Evolutionary conservation across 2,888 invertebrate species (phyloP).

Genomic region (Coecobrya sp.): DNA sequence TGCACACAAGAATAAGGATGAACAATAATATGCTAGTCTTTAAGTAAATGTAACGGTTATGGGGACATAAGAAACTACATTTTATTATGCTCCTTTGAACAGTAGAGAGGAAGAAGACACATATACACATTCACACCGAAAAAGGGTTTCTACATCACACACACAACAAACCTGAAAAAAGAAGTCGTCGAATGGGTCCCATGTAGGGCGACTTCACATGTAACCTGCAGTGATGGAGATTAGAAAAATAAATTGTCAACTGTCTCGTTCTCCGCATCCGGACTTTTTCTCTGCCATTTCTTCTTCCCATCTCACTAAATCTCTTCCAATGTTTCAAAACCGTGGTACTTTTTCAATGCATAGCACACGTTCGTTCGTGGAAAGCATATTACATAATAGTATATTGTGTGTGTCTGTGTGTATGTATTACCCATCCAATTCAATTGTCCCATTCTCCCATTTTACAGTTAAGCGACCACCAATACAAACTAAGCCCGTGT

Average conservation of each 20-base stretch:
- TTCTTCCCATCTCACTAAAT: conserved; percentile 60
- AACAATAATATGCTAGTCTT: conserved; percentile 1
- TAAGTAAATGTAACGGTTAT: conserved; percentile 41
- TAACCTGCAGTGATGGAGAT: conserved; percentile 78
- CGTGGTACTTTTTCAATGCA: not conserved
- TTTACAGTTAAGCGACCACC: not conserved
- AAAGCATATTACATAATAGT: not conserved
- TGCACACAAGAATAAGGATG: not conserved
- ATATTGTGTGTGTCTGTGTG: not conserved
- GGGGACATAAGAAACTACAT: conserved; percentile 13
- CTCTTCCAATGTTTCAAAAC: conserved; percentile 35
- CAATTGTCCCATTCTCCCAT: conserved; percentile 14
- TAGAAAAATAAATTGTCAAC: conserved; percentile 82
- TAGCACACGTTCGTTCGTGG: not conserved
- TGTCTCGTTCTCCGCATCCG: conserved; percentile 76
- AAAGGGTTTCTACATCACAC: not conserved
- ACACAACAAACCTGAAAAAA: not conserved
- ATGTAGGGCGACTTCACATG: conserved; percentile 55
- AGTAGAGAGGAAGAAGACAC: not conserved
- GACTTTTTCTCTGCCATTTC: conserved; percentile 70
- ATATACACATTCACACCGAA: not conserved
- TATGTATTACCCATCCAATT: conserved; percentile 16
- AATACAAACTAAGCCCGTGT: conserved; percentile 14
- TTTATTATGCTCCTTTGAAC: conserved; percentile 28
- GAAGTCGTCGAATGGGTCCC: conserved; percentile 45